phyloP scores from a whole-genome alignment of 2,888 invertebrate genomes.

The Trachelus iudaicus region DNA sequence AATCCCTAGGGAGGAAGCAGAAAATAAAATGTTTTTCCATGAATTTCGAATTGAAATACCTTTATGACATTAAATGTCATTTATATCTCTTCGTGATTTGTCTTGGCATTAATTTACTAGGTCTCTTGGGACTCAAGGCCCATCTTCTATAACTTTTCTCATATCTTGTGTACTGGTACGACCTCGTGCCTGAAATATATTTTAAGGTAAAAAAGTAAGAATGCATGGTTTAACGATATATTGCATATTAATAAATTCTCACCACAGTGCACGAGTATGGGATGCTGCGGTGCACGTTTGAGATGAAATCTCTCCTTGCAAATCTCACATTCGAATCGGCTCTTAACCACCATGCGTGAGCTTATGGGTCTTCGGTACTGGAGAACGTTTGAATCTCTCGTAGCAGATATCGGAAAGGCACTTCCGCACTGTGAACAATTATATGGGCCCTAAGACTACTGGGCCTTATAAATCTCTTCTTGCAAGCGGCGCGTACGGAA shows the following conservation, averaged over 20 bases:
- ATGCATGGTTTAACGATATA: not conserved
- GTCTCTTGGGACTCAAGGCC: not conserved
- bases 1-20: not conserved
- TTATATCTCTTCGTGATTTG: not conserved
- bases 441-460: not conserved
- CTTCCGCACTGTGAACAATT: slow-evolving; percentile 2
- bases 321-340: slow-evolving; percentile 7
- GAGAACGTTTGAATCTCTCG: not conserved
- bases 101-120: not conserved
- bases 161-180: not conserved
- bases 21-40: not conserved
- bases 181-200: not conserved
- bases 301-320: slow-evolving; percentile 4
- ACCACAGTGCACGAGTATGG: slow-evolving; percentile 1
- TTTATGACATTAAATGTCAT: not conserved
- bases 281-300: not conserved
- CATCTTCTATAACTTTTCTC: not conserved
- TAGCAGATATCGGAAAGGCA: slow-evolving; percentile 1
- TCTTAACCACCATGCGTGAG: not conserved
- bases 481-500: not conserved
- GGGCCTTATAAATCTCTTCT: not conserved
- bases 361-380: not conserved
- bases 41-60: not conserved
- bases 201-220: not conserved
- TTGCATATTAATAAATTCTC: not conserved